Conservation (phyloP, 1,140 invertebrate genomes). For the Eulimnadia texana region DNA sequence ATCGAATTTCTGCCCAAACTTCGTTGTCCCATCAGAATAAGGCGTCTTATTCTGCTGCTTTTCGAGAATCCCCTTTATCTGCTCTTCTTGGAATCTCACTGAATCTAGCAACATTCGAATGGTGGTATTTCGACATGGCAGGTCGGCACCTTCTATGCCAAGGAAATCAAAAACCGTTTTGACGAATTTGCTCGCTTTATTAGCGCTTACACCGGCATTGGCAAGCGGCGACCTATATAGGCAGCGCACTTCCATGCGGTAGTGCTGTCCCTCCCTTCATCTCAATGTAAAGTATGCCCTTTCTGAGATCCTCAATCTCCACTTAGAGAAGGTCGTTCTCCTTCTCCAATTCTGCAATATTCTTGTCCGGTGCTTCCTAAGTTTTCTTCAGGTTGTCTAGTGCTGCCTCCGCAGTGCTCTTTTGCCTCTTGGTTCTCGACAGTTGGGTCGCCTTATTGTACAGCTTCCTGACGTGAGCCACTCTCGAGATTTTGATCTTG, state of each 20-base stretch:
- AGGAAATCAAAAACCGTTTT: not conserved
- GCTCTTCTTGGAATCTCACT: not conserved
- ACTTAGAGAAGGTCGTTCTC: no score
- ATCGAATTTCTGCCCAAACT: not conserved
- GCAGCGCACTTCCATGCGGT: not conserved
- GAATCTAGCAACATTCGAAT: not conserved
- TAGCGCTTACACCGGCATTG: not conserved
- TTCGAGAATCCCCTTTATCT: not conserved
- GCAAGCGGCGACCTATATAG: not conserved
- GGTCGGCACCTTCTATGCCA: not conserved
- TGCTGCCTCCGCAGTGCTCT: no score
- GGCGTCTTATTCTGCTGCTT: not conserved
- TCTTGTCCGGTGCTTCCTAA: no score
- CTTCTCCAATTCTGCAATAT: no score
- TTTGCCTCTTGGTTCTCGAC: no score
- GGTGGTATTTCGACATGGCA: not conserved
- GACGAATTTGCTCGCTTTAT: not conserved
- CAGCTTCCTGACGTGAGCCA: no score
- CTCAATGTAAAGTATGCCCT: no score
- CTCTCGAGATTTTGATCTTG: no score
- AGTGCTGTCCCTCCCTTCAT: no score
- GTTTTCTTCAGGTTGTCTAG: no score
- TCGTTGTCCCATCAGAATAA: not conserved
- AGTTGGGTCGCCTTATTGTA: no score
- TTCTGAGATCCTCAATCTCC: no score